These are phyloP conservation scores for Neotoma lepida DNA, from an alignment of 2,113 vertebrate species.

Conservation along the genomic window DNA sequence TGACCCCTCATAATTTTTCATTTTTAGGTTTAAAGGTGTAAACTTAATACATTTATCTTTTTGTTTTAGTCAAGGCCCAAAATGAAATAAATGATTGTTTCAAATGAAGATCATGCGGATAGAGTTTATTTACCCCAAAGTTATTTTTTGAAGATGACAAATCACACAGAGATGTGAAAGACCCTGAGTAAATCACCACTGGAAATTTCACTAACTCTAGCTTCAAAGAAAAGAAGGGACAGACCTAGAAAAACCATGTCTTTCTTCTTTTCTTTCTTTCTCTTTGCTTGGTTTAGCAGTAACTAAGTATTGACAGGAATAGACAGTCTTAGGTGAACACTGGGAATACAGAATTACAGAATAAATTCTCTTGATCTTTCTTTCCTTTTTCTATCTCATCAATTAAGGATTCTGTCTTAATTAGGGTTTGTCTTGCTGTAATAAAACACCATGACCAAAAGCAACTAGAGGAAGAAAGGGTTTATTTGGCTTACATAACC, in stretches of 20 bases:
- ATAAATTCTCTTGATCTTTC: neutral
- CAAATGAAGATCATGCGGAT: neutral
- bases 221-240: neutral
- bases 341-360: neutral
- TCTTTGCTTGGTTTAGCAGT: neutral
- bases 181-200: neutral
- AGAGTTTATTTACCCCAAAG: neutral
- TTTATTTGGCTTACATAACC: neutral
- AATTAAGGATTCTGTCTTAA: neutral
- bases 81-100: neutral
- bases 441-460: neutral
- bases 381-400: neutral
- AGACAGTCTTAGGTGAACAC: neutral
- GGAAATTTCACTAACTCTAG: neutral
- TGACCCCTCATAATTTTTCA: neutral
- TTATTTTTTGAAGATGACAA: neutral
- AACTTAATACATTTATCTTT: neutral
- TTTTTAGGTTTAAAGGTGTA: conserved; percentile 33
- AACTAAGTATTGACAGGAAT: neutral
- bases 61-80: neutral
- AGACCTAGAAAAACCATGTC: neutral
- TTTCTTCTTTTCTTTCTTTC: neutral
- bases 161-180: neutral
- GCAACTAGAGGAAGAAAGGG: neutral
- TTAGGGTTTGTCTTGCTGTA: neutral